Percentiles rank a stretch among this genome's conserved stretches.
These are phyloP conservation scores for Ochotona curzoniae DNA, from an alignment of 2,113 vertebrate genomes.

Conservation along the genomic window DNA sequence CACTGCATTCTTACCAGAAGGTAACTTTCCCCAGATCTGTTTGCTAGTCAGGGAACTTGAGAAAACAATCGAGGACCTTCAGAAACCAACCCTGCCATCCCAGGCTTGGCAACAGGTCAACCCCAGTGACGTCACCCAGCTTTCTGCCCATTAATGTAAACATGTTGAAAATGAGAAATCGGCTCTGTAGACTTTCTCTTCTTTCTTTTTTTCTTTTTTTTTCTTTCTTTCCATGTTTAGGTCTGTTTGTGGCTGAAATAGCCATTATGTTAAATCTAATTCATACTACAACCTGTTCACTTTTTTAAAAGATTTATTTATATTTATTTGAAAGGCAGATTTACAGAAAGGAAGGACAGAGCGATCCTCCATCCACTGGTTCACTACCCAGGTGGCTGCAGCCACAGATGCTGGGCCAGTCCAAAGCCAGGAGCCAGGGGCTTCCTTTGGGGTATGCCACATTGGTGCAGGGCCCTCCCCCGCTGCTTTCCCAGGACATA, in stretches of 20 bases:
- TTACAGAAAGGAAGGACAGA: too few relatives aligned
- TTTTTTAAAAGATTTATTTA: too few relatives aligned
- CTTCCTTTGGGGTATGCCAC: too few relatives aligned
- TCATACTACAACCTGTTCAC: fast-evolving
- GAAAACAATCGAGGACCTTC: neutral
- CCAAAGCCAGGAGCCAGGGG: too few relatives aligned
- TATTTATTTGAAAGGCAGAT: too few relatives aligned
- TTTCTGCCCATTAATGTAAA: neutral
- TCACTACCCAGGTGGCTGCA: too few relatives aligned
- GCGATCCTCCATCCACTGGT: too few relatives aligned
- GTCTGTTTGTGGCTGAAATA: neutral
- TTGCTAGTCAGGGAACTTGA: neutral
- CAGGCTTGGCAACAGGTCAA: neutral
- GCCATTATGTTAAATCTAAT: neutral
- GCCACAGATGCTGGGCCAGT: too few relatives aligned
- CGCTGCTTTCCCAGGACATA: too few relatives aligned
- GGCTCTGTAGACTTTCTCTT: neutral
- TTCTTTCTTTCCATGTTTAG: neutral
- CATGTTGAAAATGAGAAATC: neutral
- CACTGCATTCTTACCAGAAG: slow-evolving; percentile 92
- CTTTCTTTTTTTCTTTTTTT: neutral
- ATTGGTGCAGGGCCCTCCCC: too few relatives aligned
- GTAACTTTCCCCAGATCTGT: slow-evolving; percentile 82
- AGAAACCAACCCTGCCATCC: neutral
- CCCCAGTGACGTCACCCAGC: fast-evolving